Evolutionary conservation across 2,888 invertebrate species (phyloP), one percentile per base, ranked within the genome.

Genomic region (Hartigia nigra): DNA sequence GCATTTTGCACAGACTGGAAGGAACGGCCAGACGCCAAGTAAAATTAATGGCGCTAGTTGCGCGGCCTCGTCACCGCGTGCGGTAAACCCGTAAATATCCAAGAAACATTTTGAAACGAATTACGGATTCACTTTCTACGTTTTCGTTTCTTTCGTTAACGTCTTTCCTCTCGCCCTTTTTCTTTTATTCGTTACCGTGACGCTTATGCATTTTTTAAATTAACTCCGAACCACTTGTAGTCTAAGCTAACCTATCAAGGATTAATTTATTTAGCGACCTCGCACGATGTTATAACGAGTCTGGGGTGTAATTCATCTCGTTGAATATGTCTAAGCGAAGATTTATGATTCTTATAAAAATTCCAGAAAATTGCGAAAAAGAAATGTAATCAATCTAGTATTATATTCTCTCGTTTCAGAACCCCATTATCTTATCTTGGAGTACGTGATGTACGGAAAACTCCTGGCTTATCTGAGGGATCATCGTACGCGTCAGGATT

Each of bases 371-470:
- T 55, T 23, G 23, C 23, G 9, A 55, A 55, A 55, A 55, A 55
- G 9, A n/a, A n/a, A 55, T 55, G 14, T 23, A 23, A 5, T 55
- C 55, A 55, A 55, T 55, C 2, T 2, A 23, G 14, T 5, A 23
- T 5, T 55, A 55, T 23, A 9, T 23, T 55, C 1, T 55, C 23
- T 55, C 23, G 82, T 93, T 92, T n/a, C 93, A 96, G 97, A 97
- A 87, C 97, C 97, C 0, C 95, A 96, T 88, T 94, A 96, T 88
- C 93, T 97, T 74, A 95, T 97, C 86, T 95, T 97, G 95, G 97
- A 97, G 91, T 97, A 96, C 89, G 96, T 96, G 80, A 96, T 96
- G 95, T 95, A 96, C 85, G 97, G 97, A 69, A 96, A 97, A 88
- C 92, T 97, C 82, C 92, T 96, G 84, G 95, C 96, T 1, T 95